Evolutionary conservation across 92 coral and sea anemone species (phyloP).

Genomic region (Porites lobata): DNA sequence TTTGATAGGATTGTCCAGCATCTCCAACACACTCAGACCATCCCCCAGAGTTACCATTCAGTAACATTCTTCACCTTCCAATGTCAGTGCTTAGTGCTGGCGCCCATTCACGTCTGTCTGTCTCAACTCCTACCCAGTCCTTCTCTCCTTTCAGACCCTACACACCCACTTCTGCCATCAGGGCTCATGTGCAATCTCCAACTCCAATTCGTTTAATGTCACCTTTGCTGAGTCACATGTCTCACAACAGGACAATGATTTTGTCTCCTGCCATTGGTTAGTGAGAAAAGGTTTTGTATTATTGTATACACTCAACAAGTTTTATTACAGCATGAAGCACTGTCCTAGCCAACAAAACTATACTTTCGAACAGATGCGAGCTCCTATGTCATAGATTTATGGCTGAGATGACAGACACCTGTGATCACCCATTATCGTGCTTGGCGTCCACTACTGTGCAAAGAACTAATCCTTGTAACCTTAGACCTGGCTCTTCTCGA

Average conservation of each 20-base stretch:
- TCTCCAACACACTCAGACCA: constrained; percentile 68
- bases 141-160: constrained; percentile 74
- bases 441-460: no score
- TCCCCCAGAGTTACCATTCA: constrained; percentile 59
- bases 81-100: constrained; percentile 85
- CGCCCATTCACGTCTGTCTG: constrained; percentile 88
- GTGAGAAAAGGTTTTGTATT: constrained; percentile 3
- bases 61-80: constrained; percentile 75
- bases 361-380: no score
- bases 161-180: constrained; percentile 84
- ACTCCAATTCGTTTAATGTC: constrained; percentile 80
- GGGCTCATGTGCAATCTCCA: constrained; percentile 79
- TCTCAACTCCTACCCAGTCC: constrained; percentile 85
- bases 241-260: constrained; percentile 53
- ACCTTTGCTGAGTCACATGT: constrained; percentile 79
- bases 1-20: constrained; percentile 87
- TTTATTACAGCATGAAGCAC: not conserved
- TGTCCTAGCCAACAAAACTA: not conserved
- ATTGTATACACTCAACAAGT: no score
- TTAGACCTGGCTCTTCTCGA: no score
- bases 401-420: no score
- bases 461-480: no score
- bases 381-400: no score
- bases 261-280: constrained; percentile 78
- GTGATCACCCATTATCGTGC: no score